phyloP scores from a whole-genome alignment of 1,140 invertebrate genomes.

The Acromyrmex heyeri region DNA sequence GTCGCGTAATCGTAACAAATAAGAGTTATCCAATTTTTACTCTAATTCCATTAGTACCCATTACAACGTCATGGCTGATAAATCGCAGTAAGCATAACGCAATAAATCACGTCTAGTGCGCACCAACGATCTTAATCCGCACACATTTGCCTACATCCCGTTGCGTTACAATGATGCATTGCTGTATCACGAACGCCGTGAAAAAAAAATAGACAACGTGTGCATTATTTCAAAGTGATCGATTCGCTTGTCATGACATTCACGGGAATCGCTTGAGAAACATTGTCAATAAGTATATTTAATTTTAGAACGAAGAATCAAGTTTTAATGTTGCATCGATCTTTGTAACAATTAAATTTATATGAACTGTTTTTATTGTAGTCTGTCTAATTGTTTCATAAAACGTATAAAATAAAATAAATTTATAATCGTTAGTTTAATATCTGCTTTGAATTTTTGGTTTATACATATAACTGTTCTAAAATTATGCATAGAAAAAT shows the following conservation, averaged over 20 bases:
- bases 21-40: constrained; percentile 43
- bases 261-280: constrained; percentile 33
- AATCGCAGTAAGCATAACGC: constrained; percentile 52
- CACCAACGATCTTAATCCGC: constrained; percentile 67
- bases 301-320: neutral
- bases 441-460: neutral
- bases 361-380: neutral
- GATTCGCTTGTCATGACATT: constrained; percentile 49
- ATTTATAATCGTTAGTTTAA: neutral
- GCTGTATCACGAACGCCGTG: neutral
- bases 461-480: neutral
- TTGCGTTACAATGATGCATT: constrained; percentile 62
- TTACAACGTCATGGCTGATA: constrained; percentile 59
- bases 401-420: neutral
- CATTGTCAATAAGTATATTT: constrained; percentile 17
- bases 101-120: constrained; percentile 65
- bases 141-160: constrained; percentile 56
- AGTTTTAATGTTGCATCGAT: neutral
- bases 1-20: constrained; percentile 32
- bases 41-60: constrained; percentile 46
- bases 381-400: neutral
- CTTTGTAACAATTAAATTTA: neutral
- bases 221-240: constrained; percentile 66
- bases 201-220: constrained; percentile 59
- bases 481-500: neutral